Conservation (phyloP, 2,113 vertebrate species). For the Prinia subflava region DNA sequence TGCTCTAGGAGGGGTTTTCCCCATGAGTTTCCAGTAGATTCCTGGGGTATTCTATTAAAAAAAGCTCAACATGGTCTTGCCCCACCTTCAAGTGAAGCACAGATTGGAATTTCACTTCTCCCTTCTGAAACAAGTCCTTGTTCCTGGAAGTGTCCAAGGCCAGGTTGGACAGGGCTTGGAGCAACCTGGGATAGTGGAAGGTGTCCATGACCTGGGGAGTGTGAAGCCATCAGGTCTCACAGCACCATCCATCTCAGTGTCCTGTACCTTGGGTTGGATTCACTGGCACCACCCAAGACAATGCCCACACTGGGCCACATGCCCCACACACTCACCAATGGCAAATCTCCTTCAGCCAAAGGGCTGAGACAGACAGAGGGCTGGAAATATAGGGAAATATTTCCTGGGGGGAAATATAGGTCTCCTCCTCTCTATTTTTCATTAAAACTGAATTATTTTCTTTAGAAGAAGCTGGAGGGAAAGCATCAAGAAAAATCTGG, state of each 20-base stretch:
- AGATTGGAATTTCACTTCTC: neutral
- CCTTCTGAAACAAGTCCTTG: neutral
- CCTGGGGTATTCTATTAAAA: neutral
- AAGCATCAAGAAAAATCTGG: neutral
- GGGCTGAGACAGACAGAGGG: neutral
- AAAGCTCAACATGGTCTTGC: neutral
- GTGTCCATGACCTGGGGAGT: neutral
- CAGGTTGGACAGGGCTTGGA: neutral
- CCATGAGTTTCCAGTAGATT: neutral
- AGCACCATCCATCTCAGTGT: accelerated
- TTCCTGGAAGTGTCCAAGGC: neutral
- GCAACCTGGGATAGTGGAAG: neutral
- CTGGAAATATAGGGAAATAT: too few species aligned
- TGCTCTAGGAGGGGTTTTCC: neutral
- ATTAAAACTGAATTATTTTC: neutral
- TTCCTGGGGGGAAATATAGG: neutral
- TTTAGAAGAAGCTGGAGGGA: neutral
- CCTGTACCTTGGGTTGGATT: accelerated
- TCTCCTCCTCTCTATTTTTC: neutral
- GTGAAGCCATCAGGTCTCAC: neutral
- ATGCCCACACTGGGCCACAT: neutral
- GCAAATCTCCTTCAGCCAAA: neutral
- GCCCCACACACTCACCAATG: neutral
- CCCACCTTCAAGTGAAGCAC: neutral
- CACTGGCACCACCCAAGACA: neutral